Base-by-base conservation (phyloP, 2,888 invertebrate species). In the Lasius platythorax region DNA sequence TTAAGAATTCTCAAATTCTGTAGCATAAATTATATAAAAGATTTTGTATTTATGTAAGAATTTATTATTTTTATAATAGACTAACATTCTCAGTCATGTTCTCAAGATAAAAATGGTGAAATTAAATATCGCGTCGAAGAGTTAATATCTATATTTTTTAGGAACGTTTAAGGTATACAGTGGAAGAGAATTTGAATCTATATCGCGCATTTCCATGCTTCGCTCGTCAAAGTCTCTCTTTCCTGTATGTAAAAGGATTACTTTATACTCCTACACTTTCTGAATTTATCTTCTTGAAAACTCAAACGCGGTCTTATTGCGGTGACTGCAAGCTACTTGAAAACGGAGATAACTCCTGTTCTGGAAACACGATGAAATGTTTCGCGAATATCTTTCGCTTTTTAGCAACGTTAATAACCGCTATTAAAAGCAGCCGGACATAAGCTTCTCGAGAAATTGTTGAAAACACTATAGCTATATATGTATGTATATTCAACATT, bases 201-300 rank as follows among this genome's bases (percentile, higher is more conserved):
- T 66, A 76, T 76, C 15, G 53, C 53, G 53, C n/a, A 1, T 37
- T 73, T 79, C 37, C 37, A 30, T 18, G 12, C 12, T 46, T 46
- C 61, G 58, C 12, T 33, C 18, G 58, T 43, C 11, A 33, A 11
- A 46, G 30, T 53, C 53, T 53, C 53, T 53, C 53, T 33, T 30
- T 70, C 33, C 9, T 18, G 68, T 37, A 18, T 18, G 68, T 79
- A 28, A 79, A 72, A 73, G 43, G 18, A 73, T 58, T 58, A 63
- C 23, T 50, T 76, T 46, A 53, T 72, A 28, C 12, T 40, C 30
- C 50, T 53, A 33, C n/a, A 37, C 61, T 82, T 64, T 23, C 28
- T 53, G 23, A 79, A 76, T 64, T 82, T 79, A 64, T 64, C 40
- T 64, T 9, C 46, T 82, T 79, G 79, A 53, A 50, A 79, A 53